Percentiles rank a stretch among this genome's conserved stretches.
Evolutionary conservation across 2,888 invertebrate species (phyloP).

Genomic region (Sminthurinus aureus): DNA sequence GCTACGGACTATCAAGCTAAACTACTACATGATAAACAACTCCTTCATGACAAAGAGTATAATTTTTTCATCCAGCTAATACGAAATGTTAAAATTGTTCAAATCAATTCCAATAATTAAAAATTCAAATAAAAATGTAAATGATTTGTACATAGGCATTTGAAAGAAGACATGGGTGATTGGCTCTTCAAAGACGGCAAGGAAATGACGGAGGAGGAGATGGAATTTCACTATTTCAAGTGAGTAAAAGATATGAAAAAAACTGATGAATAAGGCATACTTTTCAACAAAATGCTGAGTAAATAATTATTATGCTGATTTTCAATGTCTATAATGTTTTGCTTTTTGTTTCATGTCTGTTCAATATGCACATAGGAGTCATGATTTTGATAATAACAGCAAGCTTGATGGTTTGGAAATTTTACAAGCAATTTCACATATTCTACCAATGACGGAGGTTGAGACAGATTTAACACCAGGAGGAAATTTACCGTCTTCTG

Average conservation of each 20-base stretch:
- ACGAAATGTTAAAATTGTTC: too few relatives aligned
- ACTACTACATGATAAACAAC: conserved; percentile 73
- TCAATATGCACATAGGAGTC: conserved; percentile 66
- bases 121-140: too few relatives aligned
- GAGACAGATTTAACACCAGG: conserved; percentile 62
- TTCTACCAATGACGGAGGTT: conserved; percentile 71
- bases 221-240: conserved; percentile 85
- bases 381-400: conserved; percentile 89
- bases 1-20: conserved; percentile 64
- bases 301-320: neutral
- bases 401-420: conserved; percentile 90
- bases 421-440: conserved; percentile 81
- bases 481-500: neutral
- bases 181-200: conserved; percentile 70
- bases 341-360: neutral
- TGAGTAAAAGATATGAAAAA: conserved; percentile 57
- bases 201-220: conserved; percentile 82
- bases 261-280: neutral
- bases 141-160: conserved; percentile 72
- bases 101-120: neutral
- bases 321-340: neutral
- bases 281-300: neutral
- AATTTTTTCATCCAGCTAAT: too few relatives aligned
- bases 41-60: conserved; percentile 82
- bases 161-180: conserved; percentile 78